Percentiles rank a stretch among this genome's conserved stretches.
Evolutionary conservation across 2,888 invertebrate genomes (phyloP).

Genomic region (Maniola hyperantus): DNA sequence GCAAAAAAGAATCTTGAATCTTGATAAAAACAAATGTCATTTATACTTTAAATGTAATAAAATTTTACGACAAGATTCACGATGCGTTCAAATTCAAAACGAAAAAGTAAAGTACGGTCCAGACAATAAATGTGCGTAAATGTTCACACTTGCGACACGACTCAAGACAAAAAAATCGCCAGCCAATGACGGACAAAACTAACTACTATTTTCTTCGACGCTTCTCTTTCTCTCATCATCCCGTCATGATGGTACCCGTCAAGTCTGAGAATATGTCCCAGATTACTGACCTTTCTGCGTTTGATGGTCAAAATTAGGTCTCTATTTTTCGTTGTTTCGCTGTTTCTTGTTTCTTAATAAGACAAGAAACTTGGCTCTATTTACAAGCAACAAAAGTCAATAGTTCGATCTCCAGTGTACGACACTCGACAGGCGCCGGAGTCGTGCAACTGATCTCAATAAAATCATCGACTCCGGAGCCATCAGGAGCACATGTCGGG

Average conservation of each 20-base stretch:
- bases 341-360: no score
- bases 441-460: constrained; percentile 33
- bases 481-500: constrained; percentile 41
- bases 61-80: not conserved
- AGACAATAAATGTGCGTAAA: not conserved
- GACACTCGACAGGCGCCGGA: not conserved
- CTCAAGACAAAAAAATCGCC: not conserved
- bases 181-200: not conserved
- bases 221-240: no score
- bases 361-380: no score
- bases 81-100: no score
- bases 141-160: not conserved
- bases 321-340: no score
- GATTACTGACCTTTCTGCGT: no score
- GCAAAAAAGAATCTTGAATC: no score
- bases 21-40: not conserved
- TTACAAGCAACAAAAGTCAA: not conserved
- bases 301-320: no score
- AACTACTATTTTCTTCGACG: no score
- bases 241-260: no score
- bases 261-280: no score
- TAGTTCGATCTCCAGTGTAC: not conserved
- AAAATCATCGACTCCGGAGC: constrained; percentile 32
- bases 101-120: not conserved
- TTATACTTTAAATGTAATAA: not conserved